phyloP scores from a whole-genome alignment of 1,140 invertebrate genomes.

The Vanessa tameamea region DNA sequence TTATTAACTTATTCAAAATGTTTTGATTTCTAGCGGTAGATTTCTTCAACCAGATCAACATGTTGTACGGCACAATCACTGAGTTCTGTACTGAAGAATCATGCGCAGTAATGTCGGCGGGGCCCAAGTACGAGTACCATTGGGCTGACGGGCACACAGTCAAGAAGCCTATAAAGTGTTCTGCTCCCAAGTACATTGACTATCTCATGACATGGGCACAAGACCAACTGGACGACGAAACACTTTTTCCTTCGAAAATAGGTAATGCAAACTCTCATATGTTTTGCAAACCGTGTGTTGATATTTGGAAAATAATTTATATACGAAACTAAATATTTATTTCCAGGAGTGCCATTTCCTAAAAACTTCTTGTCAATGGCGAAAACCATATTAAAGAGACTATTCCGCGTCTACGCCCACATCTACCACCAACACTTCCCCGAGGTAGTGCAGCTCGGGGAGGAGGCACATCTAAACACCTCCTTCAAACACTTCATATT shows the following conservation, averaged over 20 bases:
- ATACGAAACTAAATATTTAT: too few species aligned
- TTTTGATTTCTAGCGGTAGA: slow-evolving; percentile 90
- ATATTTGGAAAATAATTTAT: too few species aligned
- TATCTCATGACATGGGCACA: slow-evolving; percentile 99
- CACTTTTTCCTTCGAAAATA: slow-evolving; percentile 99
- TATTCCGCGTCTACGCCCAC: slow-evolving; percentile 99
- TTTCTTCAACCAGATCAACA: slow-evolving; percentile 99
- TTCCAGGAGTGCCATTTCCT: slow-evolving; percentile 96
- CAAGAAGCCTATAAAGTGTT: slow-evolving; percentile 99
- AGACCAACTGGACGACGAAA: slow-evolving; percentile 99
- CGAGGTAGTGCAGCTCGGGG: slow-evolving; percentile 97
- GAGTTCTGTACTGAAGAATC: slow-evolving; percentile 99
- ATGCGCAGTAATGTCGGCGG: slow-evolving; percentile 98
- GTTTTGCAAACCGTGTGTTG: too few species aligned
- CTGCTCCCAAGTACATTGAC: slow-evolving; percentile 99
- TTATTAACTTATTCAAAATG: not conserved
- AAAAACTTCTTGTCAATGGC: slow-evolving; percentile 98
- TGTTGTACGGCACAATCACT: slow-evolving; percentile 99
- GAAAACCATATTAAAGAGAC: slow-evolving; percentile 98
- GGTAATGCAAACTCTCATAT: slow-evolving; percentile 80
- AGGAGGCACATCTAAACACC: slow-evolving; percentile 99
- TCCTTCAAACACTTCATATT: slow-evolving; percentile 99
- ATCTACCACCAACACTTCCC: slow-evolving; percentile 99
- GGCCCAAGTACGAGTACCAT: slow-evolving; percentile 99
- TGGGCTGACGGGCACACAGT: slow-evolving; percentile 99